A percentile compares a stretch with the other conserved stretches of the same genome.
These are phyloP conservation scores for Leptoclinus maculatus DNA, from an alignment of 2,797 vertebrate species.

Conservation along the genomic window DNA sequence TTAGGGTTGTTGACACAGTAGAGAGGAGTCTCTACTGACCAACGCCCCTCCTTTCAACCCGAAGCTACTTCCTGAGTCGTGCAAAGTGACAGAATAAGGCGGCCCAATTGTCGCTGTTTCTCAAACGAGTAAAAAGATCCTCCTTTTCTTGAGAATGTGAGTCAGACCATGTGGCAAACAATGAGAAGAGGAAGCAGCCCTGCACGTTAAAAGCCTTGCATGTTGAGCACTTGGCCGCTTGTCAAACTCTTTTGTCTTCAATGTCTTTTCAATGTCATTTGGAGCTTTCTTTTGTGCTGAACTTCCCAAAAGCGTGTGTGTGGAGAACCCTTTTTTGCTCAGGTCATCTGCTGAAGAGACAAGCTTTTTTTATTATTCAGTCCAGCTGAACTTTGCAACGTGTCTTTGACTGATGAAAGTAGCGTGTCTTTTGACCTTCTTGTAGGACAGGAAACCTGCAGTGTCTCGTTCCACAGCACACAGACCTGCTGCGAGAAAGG, in stretches of 20 bases:
- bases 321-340: not conserved
- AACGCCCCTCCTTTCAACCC: not conserved
- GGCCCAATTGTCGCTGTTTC: not conserved
- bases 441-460: not conserved
- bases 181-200: not conserved
- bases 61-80: slow-evolving; percentile 27
- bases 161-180: not conserved
- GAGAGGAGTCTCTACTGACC: slow-evolving; percentile 28
- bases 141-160: not conserved
- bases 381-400: not conserved
- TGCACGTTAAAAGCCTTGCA: not conserved
- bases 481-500: not conserved
- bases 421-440: not conserved
- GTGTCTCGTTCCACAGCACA: not conserved
- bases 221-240: not conserved
- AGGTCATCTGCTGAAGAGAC: not conserved
- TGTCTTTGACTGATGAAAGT: not conserved
- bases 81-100: not conserved
- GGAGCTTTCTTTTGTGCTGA: too few species aligned
- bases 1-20: slow-evolving; percentile 21
- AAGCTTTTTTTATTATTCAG: not conserved
- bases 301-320: too few species aligned
- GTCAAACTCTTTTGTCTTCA: too few species aligned
- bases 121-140: not conserved
- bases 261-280: too few species aligned